phyloP scores from a whole-genome alignment of 2,797 vertebrate species.

The Acanthurus leucopareius region DNA sequence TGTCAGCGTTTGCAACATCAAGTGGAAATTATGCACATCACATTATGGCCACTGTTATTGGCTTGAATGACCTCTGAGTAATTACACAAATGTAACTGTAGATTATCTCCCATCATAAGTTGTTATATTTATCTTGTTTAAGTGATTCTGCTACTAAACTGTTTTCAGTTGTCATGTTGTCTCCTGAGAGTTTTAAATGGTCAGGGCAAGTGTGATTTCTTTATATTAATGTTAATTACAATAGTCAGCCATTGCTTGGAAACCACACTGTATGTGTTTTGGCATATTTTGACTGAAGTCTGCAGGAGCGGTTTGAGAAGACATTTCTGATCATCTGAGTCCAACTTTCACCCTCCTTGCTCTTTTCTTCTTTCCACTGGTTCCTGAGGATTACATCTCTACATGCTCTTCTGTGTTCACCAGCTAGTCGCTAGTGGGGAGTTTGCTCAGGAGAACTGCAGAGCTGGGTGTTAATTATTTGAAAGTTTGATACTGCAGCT shows the following conservation, averaged over 20 bases:
- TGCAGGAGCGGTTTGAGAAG: background rate
- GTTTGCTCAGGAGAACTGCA: too few species aligned
- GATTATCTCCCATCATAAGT: background rate
- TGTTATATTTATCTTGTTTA: background rate
- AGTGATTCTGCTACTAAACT: background rate
- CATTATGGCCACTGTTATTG: background rate
- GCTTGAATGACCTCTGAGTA: slow-evolving; percentile 11
- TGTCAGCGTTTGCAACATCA: background rate
- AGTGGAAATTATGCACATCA: background rate
- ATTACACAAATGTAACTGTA: background rate
- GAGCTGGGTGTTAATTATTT: too few species aligned
- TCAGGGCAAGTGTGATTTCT: background rate
- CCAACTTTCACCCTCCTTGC: too few species aligned
- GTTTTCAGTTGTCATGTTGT: background rate
- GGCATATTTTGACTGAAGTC: background rate
- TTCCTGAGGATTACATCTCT: too few species aligned
- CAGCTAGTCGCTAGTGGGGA: too few species aligned
- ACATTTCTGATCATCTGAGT: background rate
- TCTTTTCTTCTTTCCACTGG: too few species aligned
- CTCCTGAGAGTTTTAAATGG: too few species aligned
- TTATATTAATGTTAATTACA: background rate
- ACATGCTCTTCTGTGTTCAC: too few species aligned
- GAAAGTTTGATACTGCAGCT: too few species aligned
- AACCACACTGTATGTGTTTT: background rate
- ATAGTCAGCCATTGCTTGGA: background rate